Evolutionary conservation across 2,113 vertebrate genomes (phyloP).

Genomic region (Cynopterus brachyotis): DNA sequence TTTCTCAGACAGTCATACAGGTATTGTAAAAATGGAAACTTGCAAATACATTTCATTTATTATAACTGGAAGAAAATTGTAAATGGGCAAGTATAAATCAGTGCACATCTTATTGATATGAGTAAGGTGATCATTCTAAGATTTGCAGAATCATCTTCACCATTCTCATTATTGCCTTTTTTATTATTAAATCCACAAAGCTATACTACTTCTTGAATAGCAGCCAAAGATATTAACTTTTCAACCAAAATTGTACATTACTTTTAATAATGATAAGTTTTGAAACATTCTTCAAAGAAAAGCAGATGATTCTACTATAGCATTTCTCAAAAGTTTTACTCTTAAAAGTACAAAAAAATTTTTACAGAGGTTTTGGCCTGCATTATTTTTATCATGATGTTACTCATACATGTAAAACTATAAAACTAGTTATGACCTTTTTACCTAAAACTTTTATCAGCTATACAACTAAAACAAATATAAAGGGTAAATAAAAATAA

Average conservation of each 20-base stretch:
- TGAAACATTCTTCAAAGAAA: constrained; percentile 9
- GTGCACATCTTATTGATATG: not conserved
- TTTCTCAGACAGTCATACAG: not conserved
- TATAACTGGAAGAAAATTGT: not conserved
- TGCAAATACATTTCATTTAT: not conserved
- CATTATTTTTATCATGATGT: not conserved
- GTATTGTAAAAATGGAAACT: not conserved
- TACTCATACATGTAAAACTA: not conserved
- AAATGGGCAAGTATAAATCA: not conserved
- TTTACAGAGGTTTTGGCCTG: not conserved
- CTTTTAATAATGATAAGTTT: constrained; percentile 18
- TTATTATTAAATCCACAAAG: not conserved
- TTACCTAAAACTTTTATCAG: not conserved
- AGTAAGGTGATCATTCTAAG: not conserved
- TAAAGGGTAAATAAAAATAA: constrained; percentile 35
- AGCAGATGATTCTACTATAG: not conserved
- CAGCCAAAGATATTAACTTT: constrained; percentile 22
- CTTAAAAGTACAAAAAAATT: not conserved
- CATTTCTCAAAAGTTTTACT: not conserved
- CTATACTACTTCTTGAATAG: not conserved
- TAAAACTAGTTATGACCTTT: not conserved
- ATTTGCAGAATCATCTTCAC: not conserved
- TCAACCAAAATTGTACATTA: constrained; percentile 16
- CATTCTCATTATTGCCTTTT: not conserved
- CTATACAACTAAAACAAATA: not conserved